Evolutionary conservation across 30 jellyfish, hydroid and myxozoan genomes (phyloP).

Genomic region (Pseudorhiza aurosa): DNA sequence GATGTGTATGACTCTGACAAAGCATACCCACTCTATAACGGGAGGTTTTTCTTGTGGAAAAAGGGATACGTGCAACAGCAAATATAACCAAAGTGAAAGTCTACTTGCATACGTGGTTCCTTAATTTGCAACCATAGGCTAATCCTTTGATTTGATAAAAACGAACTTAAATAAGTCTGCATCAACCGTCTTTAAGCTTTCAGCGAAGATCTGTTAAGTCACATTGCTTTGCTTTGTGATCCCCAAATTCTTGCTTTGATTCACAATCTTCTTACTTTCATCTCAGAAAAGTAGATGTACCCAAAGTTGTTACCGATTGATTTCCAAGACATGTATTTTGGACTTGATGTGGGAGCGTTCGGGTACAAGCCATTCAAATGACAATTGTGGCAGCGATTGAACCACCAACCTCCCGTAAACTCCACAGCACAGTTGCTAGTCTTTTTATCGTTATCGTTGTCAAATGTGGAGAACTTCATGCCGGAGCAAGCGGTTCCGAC

Average conservation of each 20-base stretch:
- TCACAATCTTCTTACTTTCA: conserved; percentile 17
- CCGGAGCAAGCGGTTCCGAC: neutral
- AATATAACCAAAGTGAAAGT: too few species aligned
- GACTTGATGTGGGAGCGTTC: neutral
- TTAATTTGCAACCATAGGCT: too few species aligned
- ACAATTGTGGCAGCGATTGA: neutral
- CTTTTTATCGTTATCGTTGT: neutral
- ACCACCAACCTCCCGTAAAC: conserved; percentile 19
- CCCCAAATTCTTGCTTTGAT: too few species aligned
- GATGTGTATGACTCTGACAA: too few species aligned
- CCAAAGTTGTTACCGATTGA: neutral
- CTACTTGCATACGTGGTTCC: too few species aligned
- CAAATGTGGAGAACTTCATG: neutral
- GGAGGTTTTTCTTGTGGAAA: too few species aligned
- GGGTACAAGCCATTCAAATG: conserved; percentile 7
- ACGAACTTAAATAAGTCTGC: too few species aligned
- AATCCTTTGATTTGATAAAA: too few species aligned
- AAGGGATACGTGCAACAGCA: too few species aligned
- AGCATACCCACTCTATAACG: too few species aligned
- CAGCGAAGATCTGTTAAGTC: too few species aligned
- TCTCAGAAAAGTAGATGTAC: conserved; percentile 22
- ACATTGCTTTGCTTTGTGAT: neutral
- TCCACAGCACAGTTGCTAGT: neutral
- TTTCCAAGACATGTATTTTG: conserved; percentile 8
- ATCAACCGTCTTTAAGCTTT: too few species aligned